These are phyloP conservation scores for Cichlasoma orientale DNA, from an alignment of 2,797 vertebrate species.

Conservation along the genomic window DNA sequence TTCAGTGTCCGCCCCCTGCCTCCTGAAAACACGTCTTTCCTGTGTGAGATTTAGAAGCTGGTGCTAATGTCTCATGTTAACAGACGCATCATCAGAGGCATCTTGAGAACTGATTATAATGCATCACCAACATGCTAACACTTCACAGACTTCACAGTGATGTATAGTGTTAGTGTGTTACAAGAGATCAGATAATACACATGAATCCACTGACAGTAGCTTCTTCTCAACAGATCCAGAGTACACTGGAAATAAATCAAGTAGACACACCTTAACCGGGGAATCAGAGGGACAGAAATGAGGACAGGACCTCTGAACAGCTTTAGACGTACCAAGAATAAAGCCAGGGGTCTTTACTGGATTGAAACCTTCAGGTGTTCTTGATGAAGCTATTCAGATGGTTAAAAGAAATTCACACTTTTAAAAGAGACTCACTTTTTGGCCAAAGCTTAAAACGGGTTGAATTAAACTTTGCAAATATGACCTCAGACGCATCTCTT, in stretches of 20 bases:
- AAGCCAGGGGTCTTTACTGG: neutral
- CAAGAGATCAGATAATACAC: neutral
- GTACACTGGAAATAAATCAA: neutral
- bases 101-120: conserved; percentile 14
- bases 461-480: neutral
- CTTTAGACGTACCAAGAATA: neutral
- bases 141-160: neutral
- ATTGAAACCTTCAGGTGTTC: neutral
- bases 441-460: neutral
- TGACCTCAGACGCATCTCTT: neutral
- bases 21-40: conserved; percentile 25
- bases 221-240: neutral
- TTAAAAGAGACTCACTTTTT: neutral
- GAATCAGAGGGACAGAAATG: neutral
- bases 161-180: neutral
- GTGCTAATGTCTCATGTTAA: conserved; percentile 1
- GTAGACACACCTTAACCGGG: neutral
- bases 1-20: conserved; percentile 2
- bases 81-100: neutral
- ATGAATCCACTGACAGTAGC: neutral
- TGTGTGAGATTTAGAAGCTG: conserved; percentile 41
- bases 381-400: neutral
- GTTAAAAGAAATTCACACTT: neutral
- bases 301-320: neutral
- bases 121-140: neutral